Conservation (phyloP, 2,113 vertebrate genomes). For the Phylloscopus trochilus region DNA sequence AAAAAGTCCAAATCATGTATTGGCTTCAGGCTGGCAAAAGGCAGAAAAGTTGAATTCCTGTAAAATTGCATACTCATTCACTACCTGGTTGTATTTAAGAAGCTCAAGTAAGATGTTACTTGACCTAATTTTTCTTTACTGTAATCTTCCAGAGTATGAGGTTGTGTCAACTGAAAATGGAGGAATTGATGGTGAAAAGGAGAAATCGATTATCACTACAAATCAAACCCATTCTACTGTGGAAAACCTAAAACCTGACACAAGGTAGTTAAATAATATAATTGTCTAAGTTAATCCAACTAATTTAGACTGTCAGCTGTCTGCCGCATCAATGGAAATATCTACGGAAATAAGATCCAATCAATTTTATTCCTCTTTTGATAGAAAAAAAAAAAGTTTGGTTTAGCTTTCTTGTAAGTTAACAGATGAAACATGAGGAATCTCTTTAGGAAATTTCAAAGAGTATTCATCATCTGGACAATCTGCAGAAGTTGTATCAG, state of each 20-base stretch:
- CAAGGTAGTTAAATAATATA: conserved; percentile 77
- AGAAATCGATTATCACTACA: conserved; percentile 85
- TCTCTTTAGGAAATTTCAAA: neutral
- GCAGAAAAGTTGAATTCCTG: neutral
- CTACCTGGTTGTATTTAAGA: neutral
- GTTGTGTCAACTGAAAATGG: conserved; percentile 88
- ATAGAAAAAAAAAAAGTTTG: neutral
- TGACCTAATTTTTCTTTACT: neutral
- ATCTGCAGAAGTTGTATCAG: neutral
- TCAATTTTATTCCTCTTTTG: neutral
- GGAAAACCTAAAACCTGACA: conserved; percentile 94
- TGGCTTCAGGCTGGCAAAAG: neutral
- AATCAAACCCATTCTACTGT: conserved; percentile 95
- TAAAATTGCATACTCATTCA: neutral
- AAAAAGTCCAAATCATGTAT: neutral
- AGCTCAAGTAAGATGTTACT: neutral
- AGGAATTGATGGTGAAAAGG: conserved; percentile 74
- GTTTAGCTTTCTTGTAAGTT: neutral
- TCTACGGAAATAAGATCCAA: neutral
- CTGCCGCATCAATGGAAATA: neutral
- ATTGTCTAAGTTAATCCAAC: neutral
- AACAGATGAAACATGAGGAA: neutral
- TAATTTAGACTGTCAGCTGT: neutral
- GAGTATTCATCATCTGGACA: neutral
- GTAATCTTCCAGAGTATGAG: conserved; percentile 85